Evolutionary conservation across 2,113 vertebrate genomes (phyloP).

Genomic region (Isurus oxyrinchus): DNA sequence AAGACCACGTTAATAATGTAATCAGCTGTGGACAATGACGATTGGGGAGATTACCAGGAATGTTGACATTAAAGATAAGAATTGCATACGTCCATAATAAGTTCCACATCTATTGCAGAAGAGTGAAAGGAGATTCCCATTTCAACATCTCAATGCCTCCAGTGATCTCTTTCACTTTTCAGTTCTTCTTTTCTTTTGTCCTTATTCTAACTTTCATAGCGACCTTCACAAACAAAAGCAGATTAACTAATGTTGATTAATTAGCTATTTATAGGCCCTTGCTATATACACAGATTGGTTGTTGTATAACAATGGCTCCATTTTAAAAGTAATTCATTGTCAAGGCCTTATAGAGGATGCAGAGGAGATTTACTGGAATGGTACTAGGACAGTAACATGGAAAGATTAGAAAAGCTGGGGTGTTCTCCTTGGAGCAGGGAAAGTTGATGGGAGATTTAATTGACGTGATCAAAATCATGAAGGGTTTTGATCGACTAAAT

Average conservation of each 20-base stretch:
- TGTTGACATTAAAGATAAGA: neutral
- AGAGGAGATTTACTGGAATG: neutral
- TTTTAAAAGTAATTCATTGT: neutral
- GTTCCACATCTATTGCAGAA: neutral
- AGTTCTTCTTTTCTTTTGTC: neutral
- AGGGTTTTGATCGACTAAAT: neutral
- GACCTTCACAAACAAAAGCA: neutral
- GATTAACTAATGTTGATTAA: neutral
- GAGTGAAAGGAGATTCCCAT: neutral
- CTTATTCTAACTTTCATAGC: neutral
- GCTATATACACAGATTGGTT: neutral
- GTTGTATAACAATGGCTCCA: neutral
- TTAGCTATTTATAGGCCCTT: neutral
- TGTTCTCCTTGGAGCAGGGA: neutral
- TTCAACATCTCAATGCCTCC: neutral
- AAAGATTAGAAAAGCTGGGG: neutral
- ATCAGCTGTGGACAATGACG: neutral
- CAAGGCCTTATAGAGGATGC: neutral
- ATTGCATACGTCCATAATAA: neutral
- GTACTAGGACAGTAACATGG: neutral
- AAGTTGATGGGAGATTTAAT: neutral
- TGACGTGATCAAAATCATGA: too few species aligned
- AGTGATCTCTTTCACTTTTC: neutral
- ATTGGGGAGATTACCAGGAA: neutral
- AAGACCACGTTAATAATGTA: neutral